Percentiles rank a stretch among this genome's conserved stretches.
Evolutionary conservation across 2,888 invertebrate species (phyloP).

Genomic region (Zele albiditarsus): DNA sequence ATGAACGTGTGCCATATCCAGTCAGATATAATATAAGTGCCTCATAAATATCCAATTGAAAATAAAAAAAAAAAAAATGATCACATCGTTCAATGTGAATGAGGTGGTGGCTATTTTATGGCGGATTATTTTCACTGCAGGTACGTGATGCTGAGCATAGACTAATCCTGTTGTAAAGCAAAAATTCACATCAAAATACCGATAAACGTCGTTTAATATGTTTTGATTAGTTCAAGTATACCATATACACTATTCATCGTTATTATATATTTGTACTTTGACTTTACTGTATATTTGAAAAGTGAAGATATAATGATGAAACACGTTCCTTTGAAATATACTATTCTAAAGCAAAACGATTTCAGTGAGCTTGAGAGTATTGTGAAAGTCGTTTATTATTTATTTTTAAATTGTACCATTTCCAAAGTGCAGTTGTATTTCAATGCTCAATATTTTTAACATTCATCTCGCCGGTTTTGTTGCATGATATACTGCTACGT

Average conservation of each 20-base stretch:
- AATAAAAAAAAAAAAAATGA: not conserved
- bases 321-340: not conserved
- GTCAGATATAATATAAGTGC: not conserved
- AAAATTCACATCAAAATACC: not conserved
- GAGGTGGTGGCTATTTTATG: not conserved
- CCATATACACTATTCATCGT: not conserved
- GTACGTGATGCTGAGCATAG: not conserved
- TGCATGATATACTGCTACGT: constrained; percentile 3
- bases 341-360: not conserved
- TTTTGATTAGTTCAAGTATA: not conserved
- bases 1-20: too few species aligned
- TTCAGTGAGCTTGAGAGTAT: not conserved
- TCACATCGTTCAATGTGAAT: not conserved
- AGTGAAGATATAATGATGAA: not conserved
- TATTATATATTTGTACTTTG: not conserved
- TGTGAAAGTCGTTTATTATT: not conserved
- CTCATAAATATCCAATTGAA: not conserved
- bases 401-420: not conserved
- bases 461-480: not conserved
- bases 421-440: constrained; percentile 22
- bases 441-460: not conserved
- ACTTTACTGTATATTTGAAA: not conserved
- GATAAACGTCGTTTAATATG: not conserved
- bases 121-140: not conserved
- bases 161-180: constrained; percentile 11